Base-by-base conservation (phyloP, 1,140 invertebrate genomes). In the Spodoptera frugiperda region DNA sequence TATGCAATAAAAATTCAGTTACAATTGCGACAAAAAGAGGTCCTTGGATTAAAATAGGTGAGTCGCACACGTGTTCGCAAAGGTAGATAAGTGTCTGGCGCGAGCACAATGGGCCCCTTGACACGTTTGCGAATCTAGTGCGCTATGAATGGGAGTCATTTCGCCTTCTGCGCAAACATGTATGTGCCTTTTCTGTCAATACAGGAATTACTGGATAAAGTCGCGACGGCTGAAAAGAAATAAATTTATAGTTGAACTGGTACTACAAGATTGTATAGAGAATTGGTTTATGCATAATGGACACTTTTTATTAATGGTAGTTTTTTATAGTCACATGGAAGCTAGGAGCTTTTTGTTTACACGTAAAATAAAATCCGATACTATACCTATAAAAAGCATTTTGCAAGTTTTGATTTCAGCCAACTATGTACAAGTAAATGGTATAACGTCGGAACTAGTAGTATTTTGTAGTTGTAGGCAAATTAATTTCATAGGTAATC, bases 51-150 rank as follows among this genome's bases (percentile, higher is more conserved):
- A 48, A 21, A 65, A 65, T 48, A 65, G 12, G 21, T 15, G 10
- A 39, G 59, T 11, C 33, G 30, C 53, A 57, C 68, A 57, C 51
- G 68, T 71, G 68, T 71, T 6, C 25, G 9, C 15, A 48, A 39
- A 39, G 33, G 33, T 57, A 71, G 30, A 71, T 71, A 72, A 72
- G 51, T 46, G 30, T 6, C 46, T 12, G 30, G 30, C 10, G 8
- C 25, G 25, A 11, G 10, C 8, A 57, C 53, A 72, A 57, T 19
- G 44, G 19, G 3, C 33, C 54, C 39, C 54, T 72, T 72, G 70
- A 72, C 33, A 72, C 39, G 25, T n/a, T 30, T 57, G 53, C 70
- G 39, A 57, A 72, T 57, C 33, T 44, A 57, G 33, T 57, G 33
- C 51, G 10, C 53, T 57, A 14, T 46, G 49, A 71, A 55, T 55